A percentile compares a stretch with the other conserved stretches of the same genome.
Evolutionary conservation across 2,888 invertebrate genomes (phyloP).

Genomic region (Adela reaumurella): DNA sequence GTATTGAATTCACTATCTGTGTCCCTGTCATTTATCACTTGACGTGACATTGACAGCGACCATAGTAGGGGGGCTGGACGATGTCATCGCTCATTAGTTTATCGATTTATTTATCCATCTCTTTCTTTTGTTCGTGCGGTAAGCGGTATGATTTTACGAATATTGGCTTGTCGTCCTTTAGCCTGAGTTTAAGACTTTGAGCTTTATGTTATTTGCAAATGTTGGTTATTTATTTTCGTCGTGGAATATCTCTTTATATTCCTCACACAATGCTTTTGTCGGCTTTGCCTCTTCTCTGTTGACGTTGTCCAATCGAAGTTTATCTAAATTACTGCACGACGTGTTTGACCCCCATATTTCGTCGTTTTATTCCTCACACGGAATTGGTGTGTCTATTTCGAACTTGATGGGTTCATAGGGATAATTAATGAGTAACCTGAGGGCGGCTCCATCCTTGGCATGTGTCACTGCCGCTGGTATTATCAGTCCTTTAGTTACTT

Average conservation of each 20-base stretch:
- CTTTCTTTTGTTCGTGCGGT: constrained; percentile 6
- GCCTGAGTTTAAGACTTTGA: constrained; percentile 12
- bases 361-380: no score
- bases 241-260: constrained; percentile 9
- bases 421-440: no score
- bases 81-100: constrained; percentile 11
- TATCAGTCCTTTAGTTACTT: no score
- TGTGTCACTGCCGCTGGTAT: no score
- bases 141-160: constrained; percentile 10
- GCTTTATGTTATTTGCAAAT: constrained; percentile 13
- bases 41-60: no score
- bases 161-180: constrained; percentile 5
- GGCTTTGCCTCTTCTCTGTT: neutral
- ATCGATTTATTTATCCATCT: constrained; percentile 1
- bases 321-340: neutral
- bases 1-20: no score
- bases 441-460: no score
- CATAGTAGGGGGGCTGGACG: no score
- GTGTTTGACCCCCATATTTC: no score
- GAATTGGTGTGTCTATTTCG: no score
- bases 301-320: neutral
- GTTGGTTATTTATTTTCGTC: constrained; percentile 7
- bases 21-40: no score
- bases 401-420: no score
- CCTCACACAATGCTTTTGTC: neutral